These are phyloP conservation scores for Bombus breviceps DNA, from an alignment of 1,140 invertebrate genomes.

Conservation along the genomic window DNA sequence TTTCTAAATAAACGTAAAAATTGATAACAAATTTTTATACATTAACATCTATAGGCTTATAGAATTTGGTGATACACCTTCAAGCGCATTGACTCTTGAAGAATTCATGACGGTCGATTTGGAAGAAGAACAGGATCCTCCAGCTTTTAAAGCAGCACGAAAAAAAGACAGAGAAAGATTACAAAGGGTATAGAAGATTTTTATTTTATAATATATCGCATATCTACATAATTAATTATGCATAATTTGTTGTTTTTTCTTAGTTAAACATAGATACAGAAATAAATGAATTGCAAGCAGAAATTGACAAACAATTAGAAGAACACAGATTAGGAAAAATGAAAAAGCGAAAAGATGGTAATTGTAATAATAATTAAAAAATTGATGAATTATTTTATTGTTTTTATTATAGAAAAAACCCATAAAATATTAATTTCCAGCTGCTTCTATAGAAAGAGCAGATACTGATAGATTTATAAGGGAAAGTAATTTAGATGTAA, in stretches of 20 bases:
- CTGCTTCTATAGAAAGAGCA: slow-evolving; percentile 63
- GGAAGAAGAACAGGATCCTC: slow-evolving; percentile 98
- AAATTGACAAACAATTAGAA: slow-evolving; percentile 90
- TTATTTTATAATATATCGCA: neutral
- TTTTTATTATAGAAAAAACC: neutral
- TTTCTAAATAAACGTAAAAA: neutral
- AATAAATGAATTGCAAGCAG: slow-evolving; percentile 87
- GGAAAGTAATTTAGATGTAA: slow-evolving; percentile 84
- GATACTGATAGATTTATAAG: slow-evolving; percentile 84
- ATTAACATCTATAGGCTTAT: slow-evolving; percentile 85
- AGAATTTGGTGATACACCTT: slow-evolving; percentile 98
- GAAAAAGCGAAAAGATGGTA: slow-evolving; percentile 78
- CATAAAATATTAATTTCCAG: slow-evolving; percentile 26
- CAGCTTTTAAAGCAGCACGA: slow-evolving; percentile 94
- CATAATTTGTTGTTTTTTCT: slow-evolving; percentile 35
- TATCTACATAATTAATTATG: neutral
- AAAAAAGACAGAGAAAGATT: slow-evolving; percentile 93
- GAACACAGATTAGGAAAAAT: slow-evolving; percentile 81
- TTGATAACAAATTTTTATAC: neutral
- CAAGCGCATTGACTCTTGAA: slow-evolving; percentile 91
- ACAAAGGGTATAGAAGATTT: slow-evolving; percentile 84
- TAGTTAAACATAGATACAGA: slow-evolving; percentile 82
- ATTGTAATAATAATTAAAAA: slow-evolving; percentile 18
- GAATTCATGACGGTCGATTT: slow-evolving; percentile 99
- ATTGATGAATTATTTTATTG: neutral